phyloP scores from a whole-genome alignment of 1,140 invertebrate species.

The Chironomus tepperi region DNA sequence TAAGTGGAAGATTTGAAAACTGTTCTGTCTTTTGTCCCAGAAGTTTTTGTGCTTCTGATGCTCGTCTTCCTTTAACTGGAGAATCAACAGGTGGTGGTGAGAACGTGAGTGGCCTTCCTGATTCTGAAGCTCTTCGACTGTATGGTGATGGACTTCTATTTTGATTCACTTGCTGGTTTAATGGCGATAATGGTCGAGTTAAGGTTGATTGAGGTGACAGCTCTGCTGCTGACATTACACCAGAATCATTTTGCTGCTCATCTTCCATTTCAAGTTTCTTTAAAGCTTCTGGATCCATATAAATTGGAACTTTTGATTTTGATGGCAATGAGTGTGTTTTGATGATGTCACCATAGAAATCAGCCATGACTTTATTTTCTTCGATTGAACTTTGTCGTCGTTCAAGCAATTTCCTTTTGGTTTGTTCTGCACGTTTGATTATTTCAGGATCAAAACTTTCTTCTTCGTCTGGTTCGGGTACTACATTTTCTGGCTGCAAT shows the following conservation, averaged over 20 bases:
- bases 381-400: slow-evolving; percentile 41
- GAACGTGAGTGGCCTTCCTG: slow-evolving; percentile 31
- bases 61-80: not conserved
- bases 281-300: slow-evolving; percentile 53
- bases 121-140: slow-evolving; percentile 36
- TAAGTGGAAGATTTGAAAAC: not conserved
- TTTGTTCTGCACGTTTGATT: slow-evolving; percentile 32
- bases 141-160: not conserved
- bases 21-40: not conserved
- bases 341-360: slow-evolving; percentile 73
- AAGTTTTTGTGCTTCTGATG: not conserved
- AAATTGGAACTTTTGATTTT: slow-evolving; percentile 45
- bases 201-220: not conserved
- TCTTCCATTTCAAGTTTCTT: slow-evolving; percentile 45
- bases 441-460: slow-evolving; percentile 25
- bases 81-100: not conserved
- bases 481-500: slow-evolving; percentile 26
- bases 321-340: slow-evolving; percentile 52
- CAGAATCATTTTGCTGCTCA: slow-evolving; percentile 27
- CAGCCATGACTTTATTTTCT: slow-evolving; percentile 58
- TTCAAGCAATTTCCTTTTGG: slow-evolving; percentile 33
- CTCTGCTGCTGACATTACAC: slow-evolving; percentile 17
- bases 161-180: not conserved
- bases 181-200: not conserved
- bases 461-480: slow-evolving; percentile 19